These are phyloP conservation scores for Hyposoter didymator DNA, from an alignment of 2,888 invertebrate genomes.

Conservation along the genomic window DNA sequence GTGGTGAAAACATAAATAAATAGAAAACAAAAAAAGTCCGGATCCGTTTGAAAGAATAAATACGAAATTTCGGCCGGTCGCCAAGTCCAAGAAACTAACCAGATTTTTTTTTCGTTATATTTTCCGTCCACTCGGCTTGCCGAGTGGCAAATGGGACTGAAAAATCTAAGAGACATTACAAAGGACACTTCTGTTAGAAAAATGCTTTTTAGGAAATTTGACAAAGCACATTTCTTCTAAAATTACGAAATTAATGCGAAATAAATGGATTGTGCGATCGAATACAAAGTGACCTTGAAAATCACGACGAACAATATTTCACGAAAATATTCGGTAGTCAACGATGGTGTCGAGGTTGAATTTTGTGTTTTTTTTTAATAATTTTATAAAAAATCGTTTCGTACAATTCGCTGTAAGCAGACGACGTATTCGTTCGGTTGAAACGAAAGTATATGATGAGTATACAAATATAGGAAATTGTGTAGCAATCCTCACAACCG, in stretches of 20 bases:
- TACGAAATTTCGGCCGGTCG: background rate
- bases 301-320: background rate
- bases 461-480: slow-evolving; percentile 4
- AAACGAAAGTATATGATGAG: background rate
- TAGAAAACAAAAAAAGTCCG: background rate
- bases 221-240: background rate
- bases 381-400: background rate
- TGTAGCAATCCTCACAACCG: slow-evolving; percentile 1
- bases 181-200: background rate
- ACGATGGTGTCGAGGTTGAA: background rate
- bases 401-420: background rate
- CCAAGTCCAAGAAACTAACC: background rate
- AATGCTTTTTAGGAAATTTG: background rate
- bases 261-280: background rate
- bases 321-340: too few relatives aligned
- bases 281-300: background rate
- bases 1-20: background rate
- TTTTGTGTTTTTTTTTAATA: background rate
- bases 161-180: background rate
- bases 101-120: background rate
- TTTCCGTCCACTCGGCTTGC: background rate
- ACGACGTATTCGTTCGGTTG: background rate
- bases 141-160: too few relatives aligned
- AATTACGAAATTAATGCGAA: background rate
- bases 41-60: background rate